Conservation (phyloP, 2,113 vertebrate genomes). For the Romanogobio albipinnatus region DNA sequence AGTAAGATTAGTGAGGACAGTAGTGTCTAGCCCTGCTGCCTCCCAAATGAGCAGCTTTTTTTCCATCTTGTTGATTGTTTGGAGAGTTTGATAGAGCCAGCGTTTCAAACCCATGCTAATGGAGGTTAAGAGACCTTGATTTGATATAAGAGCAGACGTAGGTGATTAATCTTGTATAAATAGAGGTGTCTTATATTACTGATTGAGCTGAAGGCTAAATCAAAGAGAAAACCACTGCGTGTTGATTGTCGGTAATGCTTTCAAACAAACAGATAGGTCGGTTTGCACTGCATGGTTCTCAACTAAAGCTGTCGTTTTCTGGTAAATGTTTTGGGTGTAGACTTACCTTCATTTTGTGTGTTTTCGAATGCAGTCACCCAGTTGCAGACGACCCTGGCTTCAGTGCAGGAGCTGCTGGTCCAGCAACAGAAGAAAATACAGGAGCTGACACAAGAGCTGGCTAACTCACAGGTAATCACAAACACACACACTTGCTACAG, state of each 20-base stretch:
- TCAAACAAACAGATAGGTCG: constrained; percentile 5
- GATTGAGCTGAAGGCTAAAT: constrained; percentile 54
- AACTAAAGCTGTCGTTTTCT: not conserved
- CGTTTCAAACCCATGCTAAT: constrained; percentile 81
- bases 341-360: constrained; percentile 22
- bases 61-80: constrained; percentile 81
- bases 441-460: constrained; percentile 89
- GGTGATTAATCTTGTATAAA: constrained; percentile 77
- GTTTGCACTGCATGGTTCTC: not conserved
- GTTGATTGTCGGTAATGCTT: constrained; percentile 20
- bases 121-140: constrained; percentile 81
- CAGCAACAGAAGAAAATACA: constrained; percentile 96
- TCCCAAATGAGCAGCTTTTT: constrained; percentile 77
- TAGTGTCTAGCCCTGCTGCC: constrained; percentile 76
- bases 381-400: constrained; percentile 88
- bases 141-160: constrained; percentile 82
- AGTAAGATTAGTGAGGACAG: constrained; percentile 81
- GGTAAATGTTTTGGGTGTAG: constrained; percentile 49
- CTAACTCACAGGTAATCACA: constrained; percentile 84
- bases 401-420: constrained; percentile 90
- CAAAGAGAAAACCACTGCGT: constrained; percentile 47
- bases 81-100: constrained; percentile 76
- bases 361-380: constrained; percentile 83
- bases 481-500: not conserved
- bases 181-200: constrained; percentile 61